These are phyloP conservation scores for Andrena trimmerana DNA, from an alignment of 2,888 invertebrate species.

Conservation along the genomic window DNA sequence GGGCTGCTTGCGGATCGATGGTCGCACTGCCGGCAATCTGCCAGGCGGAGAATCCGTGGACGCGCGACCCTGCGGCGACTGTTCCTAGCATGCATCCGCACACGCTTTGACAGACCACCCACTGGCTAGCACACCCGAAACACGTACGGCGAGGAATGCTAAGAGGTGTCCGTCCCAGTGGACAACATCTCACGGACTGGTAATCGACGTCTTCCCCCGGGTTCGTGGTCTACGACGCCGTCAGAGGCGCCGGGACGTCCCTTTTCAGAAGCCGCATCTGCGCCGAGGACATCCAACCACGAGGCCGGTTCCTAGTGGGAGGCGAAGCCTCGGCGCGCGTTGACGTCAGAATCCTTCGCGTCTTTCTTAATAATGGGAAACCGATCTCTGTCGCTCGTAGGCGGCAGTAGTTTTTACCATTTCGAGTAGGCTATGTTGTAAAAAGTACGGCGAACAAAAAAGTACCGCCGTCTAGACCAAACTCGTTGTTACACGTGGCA, in stretches of 20 bases:
- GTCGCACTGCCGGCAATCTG: not conserved
- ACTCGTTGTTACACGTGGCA: too few species aligned
- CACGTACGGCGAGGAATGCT: conserved; percentile 21
- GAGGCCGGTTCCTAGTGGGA: conserved; percentile 58
- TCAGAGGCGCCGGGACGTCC: conserved; percentile 46
- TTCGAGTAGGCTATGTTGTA: not conserved
- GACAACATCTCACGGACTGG: conserved; percentile 71
- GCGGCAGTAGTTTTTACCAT: not conserved
- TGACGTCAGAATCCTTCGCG: conserved; percentile 56
- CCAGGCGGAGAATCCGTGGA: conserved; percentile 5
- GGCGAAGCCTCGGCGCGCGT: conserved; percentile 30
- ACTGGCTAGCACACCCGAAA: not conserved
- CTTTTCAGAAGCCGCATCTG: conserved; percentile 69
- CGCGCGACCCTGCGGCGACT: not conserved
- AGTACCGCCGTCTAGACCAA: too few species aligned
- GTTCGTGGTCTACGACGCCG: conserved; percentile 45
- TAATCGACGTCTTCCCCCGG: conserved; percentile 58
- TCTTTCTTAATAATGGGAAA: conserved; percentile 28
- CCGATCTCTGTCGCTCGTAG: not conserved
- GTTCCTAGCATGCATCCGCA: conserved; percentile 19
- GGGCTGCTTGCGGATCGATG: conserved; percentile 14
- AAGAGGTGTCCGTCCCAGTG: conserved; percentile 48
- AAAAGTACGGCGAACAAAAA: not conserved
- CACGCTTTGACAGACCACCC: conserved; percentile 5
- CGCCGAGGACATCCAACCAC: conserved; percentile 68